Percentiles rank a stretch among this genome's conserved stretches.
These are phyloP conservation scores for Capromys pilorides DNA, from an alignment of 2,797 vertebrate genomes.

Conservation along the genomic window DNA sequence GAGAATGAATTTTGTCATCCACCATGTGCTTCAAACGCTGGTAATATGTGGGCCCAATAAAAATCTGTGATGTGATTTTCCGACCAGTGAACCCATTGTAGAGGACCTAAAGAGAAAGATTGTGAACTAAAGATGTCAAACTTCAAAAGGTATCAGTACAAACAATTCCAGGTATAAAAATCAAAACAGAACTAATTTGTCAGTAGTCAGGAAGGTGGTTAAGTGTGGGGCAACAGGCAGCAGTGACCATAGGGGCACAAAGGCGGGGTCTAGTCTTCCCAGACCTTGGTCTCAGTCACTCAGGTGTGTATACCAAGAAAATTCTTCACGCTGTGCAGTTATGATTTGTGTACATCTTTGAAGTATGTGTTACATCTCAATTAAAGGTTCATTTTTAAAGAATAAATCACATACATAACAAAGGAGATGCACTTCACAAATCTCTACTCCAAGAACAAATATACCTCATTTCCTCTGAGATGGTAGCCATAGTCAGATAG, in stretches of 20 bases:
- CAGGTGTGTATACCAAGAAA: slow-evolving; percentile 1
- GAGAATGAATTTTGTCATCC: slow-evolving; percentile 98
- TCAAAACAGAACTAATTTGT: slow-evolving; percentile 4
- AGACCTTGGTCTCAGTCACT: neutral
- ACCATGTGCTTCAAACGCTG: slow-evolving; percentile 99
- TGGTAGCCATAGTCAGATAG: slow-evolving; percentile 98
- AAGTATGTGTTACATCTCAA: slow-evolving; percentile 37
- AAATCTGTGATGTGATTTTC: slow-evolving; percentile 99
- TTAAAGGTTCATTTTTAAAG: neutral
- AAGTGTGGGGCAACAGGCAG: neutral
- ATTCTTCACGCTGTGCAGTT: neutral
- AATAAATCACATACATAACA: neutral
- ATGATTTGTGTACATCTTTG: neutral
- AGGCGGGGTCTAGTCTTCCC: neutral
- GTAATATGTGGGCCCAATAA: slow-evolving; percentile 98
- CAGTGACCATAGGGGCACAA: neutral
- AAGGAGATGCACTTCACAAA: neutral
- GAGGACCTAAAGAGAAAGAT: slow-evolving; percentile 89
- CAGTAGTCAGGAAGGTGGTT: neutral
- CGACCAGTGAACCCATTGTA: slow-evolving; percentile 99
- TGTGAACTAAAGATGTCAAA: slow-evolving; percentile 45
- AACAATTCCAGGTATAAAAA: neutral
- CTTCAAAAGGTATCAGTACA: neutral
- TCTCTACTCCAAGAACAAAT: neutral
- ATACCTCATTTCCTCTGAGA: slow-evolving; percentile 96